Percentiles rank a stretch among this genome's conserved stretches.
Evolutionary conservation across 2,888 invertebrate species (phyloP).

Genomic region (Pachymerium ferrugineum): DNA sequence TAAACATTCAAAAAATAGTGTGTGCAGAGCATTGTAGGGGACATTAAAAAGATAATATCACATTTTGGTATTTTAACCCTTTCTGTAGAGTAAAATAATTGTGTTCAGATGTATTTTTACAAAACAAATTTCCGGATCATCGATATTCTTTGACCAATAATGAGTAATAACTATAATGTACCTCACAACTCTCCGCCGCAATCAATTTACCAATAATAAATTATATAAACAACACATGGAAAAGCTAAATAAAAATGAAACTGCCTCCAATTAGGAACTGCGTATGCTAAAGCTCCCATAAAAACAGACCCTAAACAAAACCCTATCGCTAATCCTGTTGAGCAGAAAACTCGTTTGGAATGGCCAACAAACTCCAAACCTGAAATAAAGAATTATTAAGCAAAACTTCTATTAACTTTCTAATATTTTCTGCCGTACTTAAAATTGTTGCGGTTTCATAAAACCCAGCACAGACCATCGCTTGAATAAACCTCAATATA

Average conservation of each 20-base stretch:
- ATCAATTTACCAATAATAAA: constrained; percentile 55
- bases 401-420: background rate
- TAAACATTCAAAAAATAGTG: background rate
- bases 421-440: constrained; percentile 48
- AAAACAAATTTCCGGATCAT: too few species aligned
- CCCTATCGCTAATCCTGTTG: constrained; percentile 63
- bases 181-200: too few species aligned
- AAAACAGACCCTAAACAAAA: constrained; percentile 65
- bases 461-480: constrained; percentile 48
- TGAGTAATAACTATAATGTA: too few species aligned
- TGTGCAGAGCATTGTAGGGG: too few species aligned
- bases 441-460: constrained; percentile 41
- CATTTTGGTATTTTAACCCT: too few species aligned
- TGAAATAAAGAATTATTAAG: constrained; percentile 37
- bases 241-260: constrained; percentile 63
- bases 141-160: too few species aligned
- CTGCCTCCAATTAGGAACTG: constrained; percentile 61
- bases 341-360: constrained; percentile 55
- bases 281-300: constrained; percentile 60
- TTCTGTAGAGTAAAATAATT: too few species aligned
- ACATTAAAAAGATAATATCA: too few species aligned
- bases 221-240: constrained; percentile 56
- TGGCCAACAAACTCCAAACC: constrained; percentile 60
- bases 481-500: constrained; percentile 55
- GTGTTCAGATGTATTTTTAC: too few species aligned